Percentiles rank a stretch among this genome's conserved stretches.
Conservation (phyloP, 2,113 vertebrate genomes). For the Pteruthius melanotis region DNA sequence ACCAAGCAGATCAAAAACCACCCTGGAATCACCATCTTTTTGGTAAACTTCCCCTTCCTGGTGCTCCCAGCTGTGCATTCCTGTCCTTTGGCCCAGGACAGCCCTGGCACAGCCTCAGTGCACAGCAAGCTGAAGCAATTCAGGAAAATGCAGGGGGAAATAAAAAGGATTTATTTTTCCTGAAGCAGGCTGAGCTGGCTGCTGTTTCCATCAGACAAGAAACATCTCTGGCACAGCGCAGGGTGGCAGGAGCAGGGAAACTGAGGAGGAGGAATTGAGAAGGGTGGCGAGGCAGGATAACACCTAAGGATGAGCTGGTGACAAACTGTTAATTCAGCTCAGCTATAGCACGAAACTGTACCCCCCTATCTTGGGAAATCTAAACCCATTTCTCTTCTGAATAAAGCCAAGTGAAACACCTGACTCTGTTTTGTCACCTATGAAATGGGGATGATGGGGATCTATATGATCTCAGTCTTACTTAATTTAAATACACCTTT, state of each 20-base stretch:
- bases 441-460: not conserved
- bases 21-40: fast-evolving
- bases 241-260: not conserved
- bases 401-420: not conserved
- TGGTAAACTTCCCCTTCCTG: not conserved
- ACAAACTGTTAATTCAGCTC: conserved; percentile 24
- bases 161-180: not conserved
- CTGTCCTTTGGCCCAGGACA: not conserved
- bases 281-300: not conserved
- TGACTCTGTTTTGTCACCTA: not conserved
- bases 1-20: not conserved
- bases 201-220: not conserved
- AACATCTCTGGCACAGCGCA: not conserved
- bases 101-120: not conserved
- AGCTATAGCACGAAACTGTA: not conserved
- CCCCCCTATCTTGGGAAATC: not conserved
- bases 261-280: conserved; percentile 38
- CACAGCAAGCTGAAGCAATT: not conserved
- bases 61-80: not conserved
- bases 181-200: not conserved
- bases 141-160: not conserved
- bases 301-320: not conserved
- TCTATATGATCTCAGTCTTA: not conserved
- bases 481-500: not conserved
- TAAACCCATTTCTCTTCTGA: not conserved